phyloP scores from a whole-genome alignment of 2,113 vertebrate species.

The Laticauda colubrina region DNA sequence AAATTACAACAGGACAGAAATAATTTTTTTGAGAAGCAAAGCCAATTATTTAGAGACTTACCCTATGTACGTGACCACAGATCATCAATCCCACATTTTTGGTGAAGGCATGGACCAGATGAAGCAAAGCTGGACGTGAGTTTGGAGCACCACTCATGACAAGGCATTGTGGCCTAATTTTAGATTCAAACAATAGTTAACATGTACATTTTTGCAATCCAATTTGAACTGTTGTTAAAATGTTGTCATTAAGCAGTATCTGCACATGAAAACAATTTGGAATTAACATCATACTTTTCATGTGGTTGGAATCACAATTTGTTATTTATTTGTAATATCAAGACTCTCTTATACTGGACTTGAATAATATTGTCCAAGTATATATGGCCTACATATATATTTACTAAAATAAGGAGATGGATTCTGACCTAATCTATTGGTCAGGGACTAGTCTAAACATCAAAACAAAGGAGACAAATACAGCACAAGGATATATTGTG shows the following conservation, averaged over 20 bases:
- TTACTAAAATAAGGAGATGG: background rate
- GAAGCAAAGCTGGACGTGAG: conserved; percentile 89
- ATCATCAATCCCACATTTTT: conserved; percentile 98
- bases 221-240: background rate
- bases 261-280: background rate
- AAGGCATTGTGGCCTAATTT: conserved; percentile 91
- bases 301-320: background rate
- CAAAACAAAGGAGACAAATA: background rate
- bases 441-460: background rate
- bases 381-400: background rate
- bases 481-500: background rate
- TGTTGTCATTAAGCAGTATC: background rate
- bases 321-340: background rate
- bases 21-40: background rate
- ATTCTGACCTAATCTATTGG: background rate
- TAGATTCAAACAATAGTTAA: conserved; percentile 31
- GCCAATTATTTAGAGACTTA: conserved; percentile 69
- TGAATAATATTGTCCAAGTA: background rate
- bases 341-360: background rate
- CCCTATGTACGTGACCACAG: conserved; percentile 91
- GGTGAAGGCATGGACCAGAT: conserved; percentile 94
- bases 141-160: conserved; percentile 96
- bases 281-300: background rate
- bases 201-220: background rate
- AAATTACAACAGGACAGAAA: background rate